A percentile compares a stretch with the other conserved stretches of the same genome.
These are phyloP conservation scores for Aporophyla nigra DNA, from an alignment of 2,888 invertebrate species.

Conservation along the genomic window DNA sequence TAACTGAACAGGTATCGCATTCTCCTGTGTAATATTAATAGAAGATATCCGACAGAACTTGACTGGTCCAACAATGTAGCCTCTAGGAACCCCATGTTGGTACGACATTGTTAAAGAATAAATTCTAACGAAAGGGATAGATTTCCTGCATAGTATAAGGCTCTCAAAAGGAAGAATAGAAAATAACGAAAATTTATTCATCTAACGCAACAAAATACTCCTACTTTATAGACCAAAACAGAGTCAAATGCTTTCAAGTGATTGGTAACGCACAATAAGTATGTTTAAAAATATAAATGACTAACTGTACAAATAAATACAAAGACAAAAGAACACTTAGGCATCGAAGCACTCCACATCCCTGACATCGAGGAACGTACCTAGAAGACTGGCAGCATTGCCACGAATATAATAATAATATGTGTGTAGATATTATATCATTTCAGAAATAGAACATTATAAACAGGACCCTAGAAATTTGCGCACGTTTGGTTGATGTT, in stretches of 20 bases:
- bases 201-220: neutral
- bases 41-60: conserved; percentile 21
- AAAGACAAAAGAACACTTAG: too few relatives aligned
- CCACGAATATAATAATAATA: too few relatives aligned
- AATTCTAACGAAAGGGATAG: neutral
- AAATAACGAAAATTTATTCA: neutral
- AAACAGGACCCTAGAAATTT: conserved; percentile 30
- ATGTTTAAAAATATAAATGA: neutral
- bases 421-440: too few relatives aligned
- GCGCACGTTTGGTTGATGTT: conserved; percentile 34
- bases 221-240: neutral
- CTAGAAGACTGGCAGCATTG: too few relatives aligned
- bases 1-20: conserved; percentile 12
- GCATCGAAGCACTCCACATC: too few relatives aligned
- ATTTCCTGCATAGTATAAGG: neutral
- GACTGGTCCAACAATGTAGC: conserved; percentile 30
- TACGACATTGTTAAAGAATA: neutral
- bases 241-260: neutral
- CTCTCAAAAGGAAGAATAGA: neutral
- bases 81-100: conserved; percentile 9
- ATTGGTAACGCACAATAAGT: neutral
- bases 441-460: neutral
- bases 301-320: too few relatives aligned
- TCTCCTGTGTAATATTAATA: conserved; percentile 38
- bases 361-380: too few relatives aligned